Percentiles rank a stretch among this genome's conserved stretches.
phyloP scores from a whole-genome alignment of 2,113 vertebrate genomes.

The Otis tarda region DNA sequence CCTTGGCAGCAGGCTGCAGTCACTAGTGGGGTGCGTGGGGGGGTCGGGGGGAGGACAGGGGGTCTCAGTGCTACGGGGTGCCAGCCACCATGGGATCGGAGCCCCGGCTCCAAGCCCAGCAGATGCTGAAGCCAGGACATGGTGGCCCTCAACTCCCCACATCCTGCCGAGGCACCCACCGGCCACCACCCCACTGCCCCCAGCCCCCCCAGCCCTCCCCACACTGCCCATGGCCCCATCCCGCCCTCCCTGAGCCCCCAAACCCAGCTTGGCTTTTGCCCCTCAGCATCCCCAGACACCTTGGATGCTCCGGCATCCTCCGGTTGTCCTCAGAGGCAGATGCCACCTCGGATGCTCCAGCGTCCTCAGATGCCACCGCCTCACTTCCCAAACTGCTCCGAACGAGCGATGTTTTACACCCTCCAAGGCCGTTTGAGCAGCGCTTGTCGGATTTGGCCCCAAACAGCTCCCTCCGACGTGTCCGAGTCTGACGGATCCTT shows the following conservation, averaged over 20 bases:
- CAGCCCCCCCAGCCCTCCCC: background rate
- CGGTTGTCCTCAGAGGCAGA: background rate
- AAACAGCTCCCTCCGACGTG: conserved; percentile 11
- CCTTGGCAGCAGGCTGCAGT: background rate
- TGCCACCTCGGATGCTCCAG: background rate
- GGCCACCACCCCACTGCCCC: background rate
- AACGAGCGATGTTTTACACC: background rate
- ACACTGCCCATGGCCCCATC: background rate
- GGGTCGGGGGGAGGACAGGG: fast-evolving
- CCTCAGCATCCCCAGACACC: background rate
- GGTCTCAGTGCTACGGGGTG: too few species aligned
- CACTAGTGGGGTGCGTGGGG: background rate
- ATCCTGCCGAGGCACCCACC: background rate
- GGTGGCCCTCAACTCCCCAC: background rate
- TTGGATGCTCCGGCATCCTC: background rate
- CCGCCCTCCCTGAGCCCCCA: background rate
- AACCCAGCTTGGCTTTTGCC: background rate
- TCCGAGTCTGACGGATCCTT: conserved; percentile 28
- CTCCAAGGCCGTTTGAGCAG: background rate
- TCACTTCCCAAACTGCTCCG: background rate
- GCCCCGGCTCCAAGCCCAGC: background rate
- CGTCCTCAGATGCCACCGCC: background rate
- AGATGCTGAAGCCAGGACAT: background rate
- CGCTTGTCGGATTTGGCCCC: conserved; percentile 29
- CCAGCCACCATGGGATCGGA: background rate